These are phyloP conservation scores for Plecotus auritus DNA, from an alignment of 2,113 vertebrate species.

Conservation along the genomic window DNA sequence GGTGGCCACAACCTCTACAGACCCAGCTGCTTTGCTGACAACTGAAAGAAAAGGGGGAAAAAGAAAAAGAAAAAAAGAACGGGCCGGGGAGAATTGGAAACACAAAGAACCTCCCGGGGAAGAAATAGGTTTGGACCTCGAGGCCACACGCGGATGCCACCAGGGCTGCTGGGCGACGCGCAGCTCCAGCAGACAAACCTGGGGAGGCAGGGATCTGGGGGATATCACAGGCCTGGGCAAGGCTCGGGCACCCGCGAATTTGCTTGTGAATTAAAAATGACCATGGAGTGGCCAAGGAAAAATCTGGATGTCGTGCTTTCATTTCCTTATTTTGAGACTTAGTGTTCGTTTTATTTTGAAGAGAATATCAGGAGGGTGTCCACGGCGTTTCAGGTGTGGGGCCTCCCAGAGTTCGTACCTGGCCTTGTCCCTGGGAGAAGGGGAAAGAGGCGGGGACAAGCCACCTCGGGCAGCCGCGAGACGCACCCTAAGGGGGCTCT, in stretches of 20 bases:
- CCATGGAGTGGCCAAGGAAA: background rate
- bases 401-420: background rate
- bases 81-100: background rate
- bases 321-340: background rate
- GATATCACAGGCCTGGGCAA: background rate
- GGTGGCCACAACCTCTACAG: background rate
- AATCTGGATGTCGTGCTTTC: background rate
- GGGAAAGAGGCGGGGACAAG: rapidly evolving
- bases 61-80: no score
- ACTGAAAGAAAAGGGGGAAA: background rate
- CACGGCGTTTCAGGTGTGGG: background rate
- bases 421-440: background rate
- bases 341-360: background rate
- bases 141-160: rapidly evolving
- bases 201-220: no score
- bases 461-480: background rate
- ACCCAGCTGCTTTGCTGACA: background rate
- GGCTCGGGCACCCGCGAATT: background rate
- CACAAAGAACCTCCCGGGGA: background rate
- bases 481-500: rapidly evolving
- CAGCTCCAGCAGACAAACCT: background rate
- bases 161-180: rapidly evolving
- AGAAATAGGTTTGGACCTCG: background rate
- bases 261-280: background rate
- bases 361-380: background rate